A percentile compares a stretch with the other conserved stretches of the same genome.
phyloP scores from a whole-genome alignment of 2,113 vertebrate genomes.

The Hymenochirus boettgeri region DNA sequence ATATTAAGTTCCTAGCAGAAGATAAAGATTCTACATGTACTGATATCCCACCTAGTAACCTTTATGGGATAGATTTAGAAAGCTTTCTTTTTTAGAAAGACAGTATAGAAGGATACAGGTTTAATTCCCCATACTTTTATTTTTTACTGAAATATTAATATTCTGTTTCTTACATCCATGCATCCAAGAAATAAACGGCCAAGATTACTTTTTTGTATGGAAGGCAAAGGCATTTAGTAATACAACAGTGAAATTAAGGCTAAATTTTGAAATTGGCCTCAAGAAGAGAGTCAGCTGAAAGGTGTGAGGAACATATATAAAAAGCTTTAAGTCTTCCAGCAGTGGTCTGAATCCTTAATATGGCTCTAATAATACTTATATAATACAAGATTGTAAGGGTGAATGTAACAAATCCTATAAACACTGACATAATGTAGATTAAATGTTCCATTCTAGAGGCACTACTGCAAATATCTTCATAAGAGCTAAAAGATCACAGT shows the following conservation, averaged over 20 bases:
- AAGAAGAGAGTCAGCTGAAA: slow-evolving; percentile 7
- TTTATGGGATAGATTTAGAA: too few relatives aligned
- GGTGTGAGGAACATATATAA: slow-evolving; percentile 34
- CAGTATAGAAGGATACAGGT: too few relatives aligned
- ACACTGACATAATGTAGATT: slow-evolving; percentile 1
- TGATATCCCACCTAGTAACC: too few relatives aligned
- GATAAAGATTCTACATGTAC: too few relatives aligned
- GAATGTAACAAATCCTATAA: slow-evolving; percentile 8
- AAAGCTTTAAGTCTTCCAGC: slow-evolving; percentile 19
- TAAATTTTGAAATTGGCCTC: slow-evolving; percentile 5
- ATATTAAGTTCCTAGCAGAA: too few relatives aligned
- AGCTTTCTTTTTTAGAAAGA: too few relatives aligned
- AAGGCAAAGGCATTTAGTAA: too few relatives aligned
- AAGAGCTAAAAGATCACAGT: slow-evolving; percentile 23
- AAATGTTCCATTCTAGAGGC: slow-evolving; percentile 9
- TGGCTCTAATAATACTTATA: slow-evolving; percentile 1
- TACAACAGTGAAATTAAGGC: slow-evolving; percentile 14
- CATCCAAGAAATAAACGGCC: too few relatives aligned
- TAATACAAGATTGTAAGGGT: slow-evolving; percentile 13
- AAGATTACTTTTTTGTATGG: too few relatives aligned
- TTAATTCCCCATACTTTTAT: too few relatives aligned
- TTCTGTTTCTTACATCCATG: too few relatives aligned
- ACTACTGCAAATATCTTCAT: slow-evolving; percentile 21
- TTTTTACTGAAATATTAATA: too few relatives aligned
- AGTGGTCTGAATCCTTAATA: not conserved